Evolutionary conservation across 2,113 vertebrate genomes (phyloP).

Genomic region (Zapornia atra): DNA sequence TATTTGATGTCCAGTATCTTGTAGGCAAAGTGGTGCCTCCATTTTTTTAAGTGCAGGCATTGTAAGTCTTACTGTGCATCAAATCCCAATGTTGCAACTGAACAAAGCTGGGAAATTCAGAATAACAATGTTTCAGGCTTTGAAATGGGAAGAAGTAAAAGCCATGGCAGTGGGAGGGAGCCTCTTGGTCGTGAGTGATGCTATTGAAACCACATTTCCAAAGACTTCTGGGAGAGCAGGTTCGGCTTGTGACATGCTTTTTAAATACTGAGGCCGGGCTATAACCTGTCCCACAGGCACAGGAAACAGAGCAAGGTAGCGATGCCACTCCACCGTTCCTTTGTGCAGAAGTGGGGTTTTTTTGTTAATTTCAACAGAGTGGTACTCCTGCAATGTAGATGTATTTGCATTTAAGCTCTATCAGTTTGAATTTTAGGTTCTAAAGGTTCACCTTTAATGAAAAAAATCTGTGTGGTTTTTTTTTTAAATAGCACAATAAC

Average conservation of each 20-base stretch:
- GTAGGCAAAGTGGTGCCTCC: background rate
- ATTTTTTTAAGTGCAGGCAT: background rate
- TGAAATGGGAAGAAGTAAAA: background rate
- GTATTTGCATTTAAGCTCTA: background rate
- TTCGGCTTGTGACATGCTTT: background rate
- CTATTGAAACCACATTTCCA: background rate
- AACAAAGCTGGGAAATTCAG: background rate
- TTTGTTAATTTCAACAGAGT: background rate
- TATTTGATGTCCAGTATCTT: background rate
- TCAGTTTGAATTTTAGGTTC: background rate
- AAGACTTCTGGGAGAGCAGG: background rate
- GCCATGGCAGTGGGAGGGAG: background rate
- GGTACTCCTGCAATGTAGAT: background rate
- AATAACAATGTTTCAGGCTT: background rate
- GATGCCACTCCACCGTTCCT: background rate
- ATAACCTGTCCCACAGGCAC: fast-evolving
- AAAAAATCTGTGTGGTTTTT: background rate
- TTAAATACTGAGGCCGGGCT: background rate
- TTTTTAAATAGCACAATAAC: background rate
- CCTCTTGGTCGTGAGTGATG: background rate
- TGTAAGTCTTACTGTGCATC: background rate
- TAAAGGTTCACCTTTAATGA: background rate
- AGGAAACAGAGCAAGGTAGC: background rate
- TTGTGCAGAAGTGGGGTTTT: background rate
- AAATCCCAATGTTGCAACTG: background rate